Evolutionary conservation across 2,797 vertebrate genomes (phyloP).

Genomic region (Discoglossus pictus): DNA sequence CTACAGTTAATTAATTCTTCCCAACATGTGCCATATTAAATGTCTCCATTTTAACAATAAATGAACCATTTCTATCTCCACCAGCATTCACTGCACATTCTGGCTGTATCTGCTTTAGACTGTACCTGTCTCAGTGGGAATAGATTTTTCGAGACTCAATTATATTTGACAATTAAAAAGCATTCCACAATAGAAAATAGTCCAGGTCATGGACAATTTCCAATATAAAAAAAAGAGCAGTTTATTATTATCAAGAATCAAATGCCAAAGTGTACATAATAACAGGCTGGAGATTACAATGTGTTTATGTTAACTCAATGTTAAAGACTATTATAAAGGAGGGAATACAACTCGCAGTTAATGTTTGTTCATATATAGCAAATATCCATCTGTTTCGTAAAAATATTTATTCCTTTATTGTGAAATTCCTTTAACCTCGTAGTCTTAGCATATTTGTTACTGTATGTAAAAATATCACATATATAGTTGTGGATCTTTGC

Average conservation of each 20-base stretch:
- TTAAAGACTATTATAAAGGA: slow-evolving; percentile 15
- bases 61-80: slow-evolving; percentile 63
- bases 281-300: neutral
- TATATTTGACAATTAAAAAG: slow-evolving; percentile 64
- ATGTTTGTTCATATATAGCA: too few relatives aligned
- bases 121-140: slow-evolving; percentile 58
- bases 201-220: slow-evolving; percentile 40
- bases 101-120: slow-evolving; percentile 64
- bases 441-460: too few relatives aligned
- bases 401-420: too few relatives aligned
- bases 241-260: neutral
- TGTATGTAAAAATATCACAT: too few relatives aligned
- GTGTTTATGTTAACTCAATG: slow-evolving; percentile 6
- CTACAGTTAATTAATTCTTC: slow-evolving; percentile 75
- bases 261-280: slow-evolving; percentile 20
- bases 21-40: slow-evolving; percentile 70
- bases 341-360: neutral
- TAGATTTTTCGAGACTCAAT: slow-evolving; percentile 63
- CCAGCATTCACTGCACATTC: slow-evolving; percentile 58
- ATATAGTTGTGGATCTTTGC: too few relatives aligned
- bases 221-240: neutral
- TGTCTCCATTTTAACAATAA: slow-evolving; percentile 72
- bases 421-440: too few relatives aligned
- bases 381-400: too few relatives aligned
- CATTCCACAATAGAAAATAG: slow-evolving; percentile 54